phyloP scores from a whole-genome alignment of 37 sponge, comb jelly and placozoan genomes.

The Geodia barretti region DNA sequence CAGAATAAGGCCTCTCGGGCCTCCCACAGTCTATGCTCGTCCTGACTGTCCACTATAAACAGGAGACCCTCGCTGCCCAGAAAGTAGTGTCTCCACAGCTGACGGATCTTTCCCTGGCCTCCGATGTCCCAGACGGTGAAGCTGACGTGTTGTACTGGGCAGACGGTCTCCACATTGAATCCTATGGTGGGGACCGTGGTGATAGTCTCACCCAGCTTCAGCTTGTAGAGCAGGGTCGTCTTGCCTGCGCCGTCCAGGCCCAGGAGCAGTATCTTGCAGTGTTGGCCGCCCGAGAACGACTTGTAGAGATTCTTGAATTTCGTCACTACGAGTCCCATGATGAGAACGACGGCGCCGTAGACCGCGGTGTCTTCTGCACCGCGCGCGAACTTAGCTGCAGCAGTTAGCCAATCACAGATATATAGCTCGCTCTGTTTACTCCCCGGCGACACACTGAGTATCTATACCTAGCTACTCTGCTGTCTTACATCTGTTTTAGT shows the following conservation, averaged over 20 bases:
- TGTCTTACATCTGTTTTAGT: too few relatives aligned
- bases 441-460: too few relatives aligned
- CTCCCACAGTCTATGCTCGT: constrained; percentile 35
- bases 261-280: constrained; percentile 50
- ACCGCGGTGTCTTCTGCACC: not conserved
- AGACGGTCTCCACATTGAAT: constrained; percentile 49
- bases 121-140: constrained; percentile 75
- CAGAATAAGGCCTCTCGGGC: constrained; percentile 55
- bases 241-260: constrained; percentile 73
- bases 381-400: not conserved
- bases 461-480: too few relatives aligned
- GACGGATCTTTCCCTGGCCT: constrained; percentile 59
- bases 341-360: not conserved
- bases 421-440: too few relatives aligned
- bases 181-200: constrained; percentile 67
- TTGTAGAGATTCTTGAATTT: not conserved
- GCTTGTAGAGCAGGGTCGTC: constrained; percentile 69
- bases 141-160: constrained; percentile 10
- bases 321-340: constrained; percentile 4
- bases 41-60: constrained; percentile 26
- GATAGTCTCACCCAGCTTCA: constrained; percentile 68
- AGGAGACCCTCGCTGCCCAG: constrained; percentile 18
- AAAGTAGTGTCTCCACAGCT: constrained; percentile 66
- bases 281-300: not conserved
- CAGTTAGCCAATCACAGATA: too few relatives aligned